Base-by-base conservation (phyloP, 2,113 vertebrate genomes). In the Plecotus auritus region DNA sequence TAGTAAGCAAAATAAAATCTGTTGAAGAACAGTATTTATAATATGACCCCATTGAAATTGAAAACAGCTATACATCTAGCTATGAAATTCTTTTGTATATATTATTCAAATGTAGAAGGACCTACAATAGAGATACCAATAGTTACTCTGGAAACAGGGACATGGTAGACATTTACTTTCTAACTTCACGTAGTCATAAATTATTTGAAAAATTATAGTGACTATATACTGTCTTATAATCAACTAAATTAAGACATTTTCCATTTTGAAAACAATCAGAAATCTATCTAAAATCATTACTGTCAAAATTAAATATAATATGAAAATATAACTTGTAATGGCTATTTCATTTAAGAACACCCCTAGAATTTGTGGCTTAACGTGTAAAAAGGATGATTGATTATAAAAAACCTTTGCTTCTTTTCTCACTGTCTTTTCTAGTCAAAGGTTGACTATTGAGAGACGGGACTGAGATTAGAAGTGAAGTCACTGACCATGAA, bases 381-480 rank as follows among this genome's bases (percentile, higher is more conserved):
- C 18, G 67, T 91, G 9, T 82, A 5, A 93, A 96, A 88, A 67
- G 51, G 32, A 9, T 56, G 22, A 61, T 85, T 30, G 73, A 77
- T 82, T 91, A 14, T 9, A 93, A 85, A 61, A 89, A 85, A 42
- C 2, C 9, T 69, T 91, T 94, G 70, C 28, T 64, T 76, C n/a
- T 85, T 95, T 84, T 85, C 51, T 86, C n/a, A 92, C 35, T 42
- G 51, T 26, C 85, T 82, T 88, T 85, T 94, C 61, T 74, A 88
- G 59, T 81, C 42, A 49, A 81, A 94, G 67, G 78, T 17, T 51
- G 84, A 64, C 32, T 88, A 66, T 35, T 90, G 32, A 81, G 37
- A 61, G 30, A 93, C 8, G 30, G 49, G 74, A 45, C 76, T 93
- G 16, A 66, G 74, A 86, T 88, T 69, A 96, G 64, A 94, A 76